Evolutionary conservation across 2,888 invertebrate genomes (phyloP).

Genomic region (Patella pellucida): DNA sequence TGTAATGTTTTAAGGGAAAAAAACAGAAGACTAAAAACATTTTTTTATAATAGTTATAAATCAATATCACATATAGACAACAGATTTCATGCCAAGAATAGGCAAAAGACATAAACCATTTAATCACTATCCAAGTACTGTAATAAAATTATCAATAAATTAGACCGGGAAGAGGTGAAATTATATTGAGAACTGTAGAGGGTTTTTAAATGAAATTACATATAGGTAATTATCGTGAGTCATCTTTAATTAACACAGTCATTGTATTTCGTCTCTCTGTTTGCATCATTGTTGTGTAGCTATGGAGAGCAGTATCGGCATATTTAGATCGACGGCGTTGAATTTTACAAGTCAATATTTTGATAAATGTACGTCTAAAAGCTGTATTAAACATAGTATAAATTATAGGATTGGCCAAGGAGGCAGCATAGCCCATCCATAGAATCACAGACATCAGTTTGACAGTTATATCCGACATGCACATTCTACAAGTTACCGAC

Average conservation of each 20-base stretch:
- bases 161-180: too few species aligned
- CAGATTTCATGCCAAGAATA: too few species aligned
- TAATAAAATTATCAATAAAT: too few species aligned
- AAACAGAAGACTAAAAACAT: too few species aligned
- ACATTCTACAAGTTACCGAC: conserved; percentile 57
- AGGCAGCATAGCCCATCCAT: conserved; percentile 70
- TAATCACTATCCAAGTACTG: too few species aligned
- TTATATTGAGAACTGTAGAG: too few species aligned
- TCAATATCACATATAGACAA: too few species aligned
- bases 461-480: conserved; percentile 52
- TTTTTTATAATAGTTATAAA: too few species aligned
- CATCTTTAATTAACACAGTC: conserved; percentile 48
- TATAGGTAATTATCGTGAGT: conserved; percentile 19
- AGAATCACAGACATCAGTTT: conserved; percentile 63
- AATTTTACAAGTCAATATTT: conserved; percentile 61
- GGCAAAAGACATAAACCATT: too few species aligned
- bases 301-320: conserved; percentile 35
- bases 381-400: conserved; percentile 71
- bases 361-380: conserved; percentile 65
- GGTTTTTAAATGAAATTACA: background rate
- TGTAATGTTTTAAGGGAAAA: too few species aligned
- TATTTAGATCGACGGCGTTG: conserved; percentile 41
- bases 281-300: conserved; percentile 41
- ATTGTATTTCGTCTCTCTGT: conserved; percentile 56
- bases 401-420: conserved; percentile 70